Conservation (phyloP, 64 coral and sea anemone genomes). For the Platygyra sinensis region DNA sequence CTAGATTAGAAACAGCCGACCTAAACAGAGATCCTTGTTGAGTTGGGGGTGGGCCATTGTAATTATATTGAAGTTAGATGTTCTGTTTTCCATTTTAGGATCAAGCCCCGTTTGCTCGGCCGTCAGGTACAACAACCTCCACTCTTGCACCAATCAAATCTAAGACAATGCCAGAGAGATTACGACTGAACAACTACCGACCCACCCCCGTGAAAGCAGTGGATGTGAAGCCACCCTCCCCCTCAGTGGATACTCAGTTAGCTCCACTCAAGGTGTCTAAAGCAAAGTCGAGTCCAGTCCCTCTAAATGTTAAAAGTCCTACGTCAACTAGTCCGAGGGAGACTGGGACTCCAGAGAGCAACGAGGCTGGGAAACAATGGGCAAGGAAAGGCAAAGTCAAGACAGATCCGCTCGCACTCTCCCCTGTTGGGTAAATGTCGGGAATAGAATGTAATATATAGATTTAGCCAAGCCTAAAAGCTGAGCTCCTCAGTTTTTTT, state of each 20-base stretch:
- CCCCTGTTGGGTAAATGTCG: background rate
- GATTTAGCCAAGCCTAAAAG: no score
- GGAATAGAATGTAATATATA: no score
- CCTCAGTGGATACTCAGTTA: constrained; percentile 23
- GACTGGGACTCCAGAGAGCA: constrained; percentile 3
- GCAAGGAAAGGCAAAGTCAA: constrained; percentile 29
- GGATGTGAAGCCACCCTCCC: constrained; percentile 63
- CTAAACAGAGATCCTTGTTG: no score
- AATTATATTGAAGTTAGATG: background rate
- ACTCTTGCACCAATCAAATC: constrained; percentile 69
- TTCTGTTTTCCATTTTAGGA: constrained; percentile 36
- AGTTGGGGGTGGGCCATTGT: no score
- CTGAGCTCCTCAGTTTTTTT: no score
- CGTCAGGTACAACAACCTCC: constrained; percentile 13
- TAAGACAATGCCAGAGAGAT: constrained; percentile 76
- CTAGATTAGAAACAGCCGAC: no score
- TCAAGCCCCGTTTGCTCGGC: constrained; percentile 33
- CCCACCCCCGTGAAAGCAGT: constrained; percentile 57
- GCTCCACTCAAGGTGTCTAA: constrained; percentile 74
- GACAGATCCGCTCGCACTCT: background rate
- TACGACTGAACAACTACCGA: constrained; percentile 60
- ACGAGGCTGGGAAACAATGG: constrained; percentile 26
- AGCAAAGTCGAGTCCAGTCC: constrained; percentile 36
- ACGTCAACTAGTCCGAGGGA: constrained; percentile 18
- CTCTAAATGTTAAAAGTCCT: background rate